Evolutionary conservation across 1,140 invertebrate species (phyloP).

Genomic region (Trialeurodes vaporariorum): DNA sequence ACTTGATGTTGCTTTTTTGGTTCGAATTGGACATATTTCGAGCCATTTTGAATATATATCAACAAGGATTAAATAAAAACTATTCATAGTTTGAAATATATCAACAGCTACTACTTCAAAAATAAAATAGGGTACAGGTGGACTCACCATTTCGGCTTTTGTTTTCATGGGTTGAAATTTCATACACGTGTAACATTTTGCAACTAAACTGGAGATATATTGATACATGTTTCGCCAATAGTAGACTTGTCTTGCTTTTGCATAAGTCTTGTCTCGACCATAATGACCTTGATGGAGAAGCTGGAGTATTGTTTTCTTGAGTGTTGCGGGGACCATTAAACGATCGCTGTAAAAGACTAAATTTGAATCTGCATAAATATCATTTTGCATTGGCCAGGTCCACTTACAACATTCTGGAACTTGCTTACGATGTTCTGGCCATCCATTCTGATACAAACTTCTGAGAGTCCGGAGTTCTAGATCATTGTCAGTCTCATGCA

Average conservation of each 20-base stretch:
- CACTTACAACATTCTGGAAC: too few relatives aligned
- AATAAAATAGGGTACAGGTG: conserved; percentile 25
- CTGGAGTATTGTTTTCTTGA: conserved; percentile 1
- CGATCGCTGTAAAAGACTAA: conserved; percentile 8
- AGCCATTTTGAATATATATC: conserved; percentile 32
- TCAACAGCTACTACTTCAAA: conserved; percentile 30
- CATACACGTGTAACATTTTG: conserved; percentile 14
- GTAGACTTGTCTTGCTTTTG: conserved; percentile 7
- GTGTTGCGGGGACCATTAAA: conserved; percentile 9
- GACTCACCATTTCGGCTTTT: conserved; percentile 29
- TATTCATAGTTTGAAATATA: conserved; percentile 27
- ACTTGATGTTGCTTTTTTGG: conserved; percentile 4
- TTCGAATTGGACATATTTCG: conserved; percentile 22
- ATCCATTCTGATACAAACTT: conserved; percentile 23
- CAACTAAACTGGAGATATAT: conserved; percentile 14
- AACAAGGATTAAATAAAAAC: conserved; percentile 29
- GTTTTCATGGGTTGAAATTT: conserved; percentile 20
- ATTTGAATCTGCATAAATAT: too few relatives aligned
- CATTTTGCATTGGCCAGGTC: too few relatives aligned
- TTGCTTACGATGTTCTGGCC: not conserved
- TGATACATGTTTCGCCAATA: conserved; percentile 18
- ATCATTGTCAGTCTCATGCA: conserved; percentile 33
- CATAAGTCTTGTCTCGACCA: conserved; percentile 10
- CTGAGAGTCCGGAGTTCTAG: conserved; percentile 42
- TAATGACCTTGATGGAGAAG: conserved; percentile 10